A percentile compares a stretch with the other conserved stretches of the same genome.
These are phyloP conservation scores for Aldabrachelys gigantea DNA, from an alignment of 2,113 vertebrate genomes.

Conservation along the genomic window DNA sequence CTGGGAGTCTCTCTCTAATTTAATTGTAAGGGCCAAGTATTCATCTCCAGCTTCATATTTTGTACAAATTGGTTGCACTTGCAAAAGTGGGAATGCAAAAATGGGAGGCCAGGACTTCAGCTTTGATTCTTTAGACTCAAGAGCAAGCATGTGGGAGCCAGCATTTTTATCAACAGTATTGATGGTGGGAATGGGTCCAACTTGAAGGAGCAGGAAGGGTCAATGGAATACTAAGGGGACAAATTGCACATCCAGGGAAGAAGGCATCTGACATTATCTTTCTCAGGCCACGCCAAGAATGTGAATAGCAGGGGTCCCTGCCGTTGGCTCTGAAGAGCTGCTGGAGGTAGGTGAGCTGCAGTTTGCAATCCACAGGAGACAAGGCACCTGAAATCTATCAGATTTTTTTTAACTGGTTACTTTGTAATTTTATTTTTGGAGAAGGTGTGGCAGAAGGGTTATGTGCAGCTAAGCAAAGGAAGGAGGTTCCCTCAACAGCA, in stretches of 20 bases:
- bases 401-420: not conserved
- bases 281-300: not conserved
- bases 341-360: not conserved
- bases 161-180: not conserved
- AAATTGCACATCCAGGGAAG: not conserved
- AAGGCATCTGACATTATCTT: not conserved
- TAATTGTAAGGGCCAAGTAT: not conserved
- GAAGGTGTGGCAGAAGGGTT: not conserved
- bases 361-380: not conserved
- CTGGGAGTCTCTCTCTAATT: not conserved
- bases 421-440: not conserved
- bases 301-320: not conserved
- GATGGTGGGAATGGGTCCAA: not conserved
- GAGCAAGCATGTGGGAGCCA: not conserved
- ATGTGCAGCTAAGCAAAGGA: not conserved
- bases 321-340: not conserved
- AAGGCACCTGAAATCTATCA: not conserved
- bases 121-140: not conserved
- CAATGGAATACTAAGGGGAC: not conserved
- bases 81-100: not conserved
- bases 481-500: not conserved
- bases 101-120: not conserved
- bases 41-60: not conserved
- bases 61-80: not conserved
- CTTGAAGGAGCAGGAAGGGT: not conserved